Evolutionary conservation across 2,888 invertebrate species (phyloP).

Genomic region (Ceramica pisi): DNA sequence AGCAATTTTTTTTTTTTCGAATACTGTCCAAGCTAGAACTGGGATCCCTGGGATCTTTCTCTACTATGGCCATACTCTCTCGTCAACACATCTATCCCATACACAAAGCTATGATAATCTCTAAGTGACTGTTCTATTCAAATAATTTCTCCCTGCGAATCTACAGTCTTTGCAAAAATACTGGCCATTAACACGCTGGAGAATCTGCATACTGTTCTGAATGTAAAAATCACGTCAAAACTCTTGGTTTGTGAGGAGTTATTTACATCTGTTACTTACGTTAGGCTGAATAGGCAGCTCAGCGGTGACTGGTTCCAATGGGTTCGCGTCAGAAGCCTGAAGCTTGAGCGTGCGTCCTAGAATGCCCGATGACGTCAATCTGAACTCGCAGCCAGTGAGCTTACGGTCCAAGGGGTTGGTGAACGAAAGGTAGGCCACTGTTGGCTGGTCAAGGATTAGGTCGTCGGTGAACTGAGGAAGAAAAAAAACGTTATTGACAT

Average conservation of each 20-base stretch:
- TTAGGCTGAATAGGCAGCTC: conserved; percentile 91
- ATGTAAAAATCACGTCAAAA: neutral
- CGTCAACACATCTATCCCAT: too few species aligned
- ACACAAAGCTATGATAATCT: too few species aligned
- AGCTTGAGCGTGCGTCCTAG: conserved; percentile 90
- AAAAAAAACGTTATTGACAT: neutral
- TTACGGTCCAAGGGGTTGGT: conserved; percentile 92
- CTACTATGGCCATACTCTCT: too few species aligned
- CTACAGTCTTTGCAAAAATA: too few species aligned
- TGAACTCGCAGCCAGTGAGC: conserved; percentile 93
- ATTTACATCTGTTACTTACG: conserved; percentile 72
- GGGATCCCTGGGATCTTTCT: too few species aligned
- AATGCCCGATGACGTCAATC: conserved; percentile 93
- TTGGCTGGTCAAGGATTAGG: conserved; percentile 89
- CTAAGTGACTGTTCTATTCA: too few species aligned
- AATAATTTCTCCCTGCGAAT: too few species aligned
- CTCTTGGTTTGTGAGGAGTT: neutral
- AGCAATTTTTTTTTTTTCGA: too few species aligned
- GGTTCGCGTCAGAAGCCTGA: conserved; percentile 89
- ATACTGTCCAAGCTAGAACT: too few species aligned
- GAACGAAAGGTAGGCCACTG: conserved; percentile 91
- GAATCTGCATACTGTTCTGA: too few species aligned
- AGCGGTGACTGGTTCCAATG: conserved; percentile 89
- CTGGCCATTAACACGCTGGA: too few species aligned
- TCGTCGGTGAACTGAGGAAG: conserved; percentile 91